A percentile compares a stretch with the other conserved stretches of the same genome.
Evolutionary conservation across 2,888 invertebrate genomes (phyloP).

Genomic region (Lasius platythorax): DNA sequence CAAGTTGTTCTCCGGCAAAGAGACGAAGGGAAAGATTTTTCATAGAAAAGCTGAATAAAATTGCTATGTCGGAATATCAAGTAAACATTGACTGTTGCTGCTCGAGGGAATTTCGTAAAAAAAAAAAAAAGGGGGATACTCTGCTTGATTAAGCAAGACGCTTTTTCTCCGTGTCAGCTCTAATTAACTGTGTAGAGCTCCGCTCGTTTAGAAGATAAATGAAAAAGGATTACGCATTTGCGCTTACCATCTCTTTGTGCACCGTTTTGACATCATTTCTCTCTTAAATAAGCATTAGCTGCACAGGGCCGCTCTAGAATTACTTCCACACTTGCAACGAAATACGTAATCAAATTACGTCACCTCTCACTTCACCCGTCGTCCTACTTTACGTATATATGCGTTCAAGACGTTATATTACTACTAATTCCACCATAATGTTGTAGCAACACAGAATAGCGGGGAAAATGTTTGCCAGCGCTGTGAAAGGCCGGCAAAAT

Average conservation of each 20-base stretch:
- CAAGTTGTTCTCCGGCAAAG: neutral
- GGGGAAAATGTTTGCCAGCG: conserved; percentile 39
- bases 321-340: conserved; percentile 31
- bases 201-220: conserved; percentile 72
- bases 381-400: conserved; percentile 39
- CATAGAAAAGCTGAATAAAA: neutral
- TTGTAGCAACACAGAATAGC: conserved; percentile 30
- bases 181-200: conserved; percentile 72
- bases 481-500: conserved; percentile 45
- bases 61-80: neutral
- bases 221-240: conserved; percentile 65
- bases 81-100: conserved; percentile 35
- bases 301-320: conserved; percentile 26
- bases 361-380: conserved; percentile 22
- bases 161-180: conserved; percentile 66
- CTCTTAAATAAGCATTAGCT: conserved; percentile 45
- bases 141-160: conserved; percentile 68
- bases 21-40: neutral
- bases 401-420: conserved; percentile 23
- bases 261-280: conserved; percentile 42
- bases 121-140: conserved; percentile 27
- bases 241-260: conserved; percentile 58
- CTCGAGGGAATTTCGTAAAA: conserved; percentile 8
- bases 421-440: conserved; percentile 43
- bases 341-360: conserved; percentile 48